A percentile compares a stretch with the other conserved stretches of the same genome.
These are phyloP conservation scores for Volucella inanis DNA, from an alignment of 2,888 invertebrate species.

Conservation along the genomic window DNA sequence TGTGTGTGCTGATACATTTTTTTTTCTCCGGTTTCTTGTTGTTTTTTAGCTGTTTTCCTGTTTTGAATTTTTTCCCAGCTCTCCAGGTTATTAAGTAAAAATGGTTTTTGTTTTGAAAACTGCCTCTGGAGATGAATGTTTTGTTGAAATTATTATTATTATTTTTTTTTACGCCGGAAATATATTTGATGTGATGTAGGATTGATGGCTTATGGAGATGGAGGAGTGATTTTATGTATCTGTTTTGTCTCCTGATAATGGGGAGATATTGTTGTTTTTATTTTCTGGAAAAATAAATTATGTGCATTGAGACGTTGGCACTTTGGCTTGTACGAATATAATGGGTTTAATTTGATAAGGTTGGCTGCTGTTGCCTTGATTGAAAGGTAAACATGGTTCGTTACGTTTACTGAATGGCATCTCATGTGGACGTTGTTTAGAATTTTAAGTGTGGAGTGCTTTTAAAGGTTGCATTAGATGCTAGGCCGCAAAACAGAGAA, in stretches of 20 bases:
- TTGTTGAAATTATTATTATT: slow-evolving; percentile 1
- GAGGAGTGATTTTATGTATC: slow-evolving; percentile 7
- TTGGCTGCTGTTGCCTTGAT: neutral
- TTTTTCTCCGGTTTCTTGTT: neutral
- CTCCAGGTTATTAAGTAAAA: slow-evolving; percentile 16
- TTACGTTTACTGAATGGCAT: neutral
- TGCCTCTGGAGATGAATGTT: slow-evolving; percentile 25
- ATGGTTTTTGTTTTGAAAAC: slow-evolving; percentile 13
- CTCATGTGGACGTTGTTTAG: slow-evolving; percentile 13
- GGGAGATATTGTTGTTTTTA: neutral
- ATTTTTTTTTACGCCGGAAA: neutral
- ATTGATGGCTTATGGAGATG: neutral
- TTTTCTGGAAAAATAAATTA: neutral
- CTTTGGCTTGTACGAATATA: neutral
- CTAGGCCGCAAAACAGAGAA: neutral
- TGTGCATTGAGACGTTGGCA: slow-evolving; percentile 32
- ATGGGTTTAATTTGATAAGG: slow-evolving; percentile 17
- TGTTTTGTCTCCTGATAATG: neutral
- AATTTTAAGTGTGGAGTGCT: slow-evolving; percentile 13
- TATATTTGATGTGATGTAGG: neutral
- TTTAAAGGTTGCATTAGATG: neutral
- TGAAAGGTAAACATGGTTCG: neutral
- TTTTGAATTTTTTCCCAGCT: neutral
- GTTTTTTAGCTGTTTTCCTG: neutral
- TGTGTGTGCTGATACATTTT: slow-evolving; percentile 26